A percentile compares a stretch with the other conserved stretches of the same genome.
Conservation (phyloP, 2,888 invertebrate species). For the Cheilosia vulpina region DNA sequence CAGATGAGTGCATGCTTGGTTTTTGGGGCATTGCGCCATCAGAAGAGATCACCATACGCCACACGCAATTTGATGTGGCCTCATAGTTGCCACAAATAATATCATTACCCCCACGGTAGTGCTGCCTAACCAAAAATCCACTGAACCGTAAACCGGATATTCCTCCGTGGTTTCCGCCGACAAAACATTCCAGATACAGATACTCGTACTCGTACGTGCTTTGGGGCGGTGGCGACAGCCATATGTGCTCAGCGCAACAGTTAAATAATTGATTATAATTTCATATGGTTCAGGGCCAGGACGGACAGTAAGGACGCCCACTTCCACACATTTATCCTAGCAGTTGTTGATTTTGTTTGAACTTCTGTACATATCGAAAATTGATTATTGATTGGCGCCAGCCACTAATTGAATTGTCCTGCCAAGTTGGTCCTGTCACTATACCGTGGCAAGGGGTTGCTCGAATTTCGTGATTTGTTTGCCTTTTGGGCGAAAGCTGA, state of each 20-base stretch:
- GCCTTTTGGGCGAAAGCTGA: slow-evolving; percentile 13
- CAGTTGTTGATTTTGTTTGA: slow-evolving; percentile 45
- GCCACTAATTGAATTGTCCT: slow-evolving; percentile 75
- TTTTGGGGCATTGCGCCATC: slow-evolving; percentile 18
- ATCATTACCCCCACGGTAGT: slow-evolving; percentile 43
- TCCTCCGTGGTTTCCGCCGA: slow-evolving; percentile 52
- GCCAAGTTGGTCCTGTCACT: slow-evolving; percentile 34
- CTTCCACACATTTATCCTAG: neutral
- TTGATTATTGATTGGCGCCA: slow-evolving; percentile 76
- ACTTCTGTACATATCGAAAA: slow-evolving; percentile 70
- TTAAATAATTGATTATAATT: slow-evolving; percentile 74
- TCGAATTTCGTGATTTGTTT: slow-evolving; percentile 71
- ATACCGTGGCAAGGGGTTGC: slow-evolving; percentile 12
- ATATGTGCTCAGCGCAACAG: slow-evolving; percentile 39
- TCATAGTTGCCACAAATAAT: slow-evolving; percentile 41
- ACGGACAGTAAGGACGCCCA: slow-evolving; percentile 26
- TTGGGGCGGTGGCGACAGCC: neutral
- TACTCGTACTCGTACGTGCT: slow-evolving; percentile 7
- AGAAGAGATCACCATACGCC: neutral
- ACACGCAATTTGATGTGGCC: slow-evolving; percentile 41
- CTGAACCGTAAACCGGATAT: slow-evolving; percentile 56
- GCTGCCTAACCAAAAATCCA: slow-evolving; percentile 34
- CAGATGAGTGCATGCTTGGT: slow-evolving; percentile 16
- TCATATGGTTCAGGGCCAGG: slow-evolving; percentile 51
- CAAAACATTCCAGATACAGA: slow-evolving; percentile 8